Evolutionary conservation across 2,888 invertebrate species (phyloP), one percentile per base, ranked within the genome.

Genomic region (Deilephila elpenor): DNA sequence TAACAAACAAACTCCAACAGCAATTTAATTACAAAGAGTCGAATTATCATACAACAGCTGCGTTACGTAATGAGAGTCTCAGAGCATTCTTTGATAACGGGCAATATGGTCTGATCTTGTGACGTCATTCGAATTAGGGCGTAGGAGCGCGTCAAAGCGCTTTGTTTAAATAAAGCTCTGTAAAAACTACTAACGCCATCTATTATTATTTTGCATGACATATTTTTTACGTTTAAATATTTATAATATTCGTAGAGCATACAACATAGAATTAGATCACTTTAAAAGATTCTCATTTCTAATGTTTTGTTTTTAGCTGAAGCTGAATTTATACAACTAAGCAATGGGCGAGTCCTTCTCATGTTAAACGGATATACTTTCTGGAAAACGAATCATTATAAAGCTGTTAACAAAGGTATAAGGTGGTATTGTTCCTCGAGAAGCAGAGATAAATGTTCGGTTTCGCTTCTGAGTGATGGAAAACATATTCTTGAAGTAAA

Each of bases 381-480:
- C 25, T 80, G 79, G 79, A 73, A 60, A 59, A 73, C 75, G 4
- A 75, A 74, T 70, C 62, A 71, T 29, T 53, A 59, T 7, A 53
- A 4, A 20, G 19, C 1, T 8, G 20, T 19, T 19, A 70, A 14
- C 53, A 73, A 59, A n/a, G 59, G 37, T 37, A 29, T 37, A n/a
- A 75, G 78, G 53, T 79, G 78, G 75, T 80, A 78, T 64, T 80
- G 79, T 6, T 79, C 79, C 14, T 73, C 76, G 14, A 78, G 74
- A 19, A 73, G 75, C 5, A 60, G 44, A n/a, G 75, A 73, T 1
- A 73, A 73, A 64, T 82, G 83, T 53, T 74, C 74, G 0, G 82
- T 76, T 0, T 72, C 78, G 0, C 59, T 83, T 4, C 79, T 77
- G 59, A 77, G 75, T 71, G 53, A 59, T 4, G 75, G 75, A 0